phyloP scores from a whole-genome alignment of 1,140 invertebrate species.

The Tribolium madens region DNA sequence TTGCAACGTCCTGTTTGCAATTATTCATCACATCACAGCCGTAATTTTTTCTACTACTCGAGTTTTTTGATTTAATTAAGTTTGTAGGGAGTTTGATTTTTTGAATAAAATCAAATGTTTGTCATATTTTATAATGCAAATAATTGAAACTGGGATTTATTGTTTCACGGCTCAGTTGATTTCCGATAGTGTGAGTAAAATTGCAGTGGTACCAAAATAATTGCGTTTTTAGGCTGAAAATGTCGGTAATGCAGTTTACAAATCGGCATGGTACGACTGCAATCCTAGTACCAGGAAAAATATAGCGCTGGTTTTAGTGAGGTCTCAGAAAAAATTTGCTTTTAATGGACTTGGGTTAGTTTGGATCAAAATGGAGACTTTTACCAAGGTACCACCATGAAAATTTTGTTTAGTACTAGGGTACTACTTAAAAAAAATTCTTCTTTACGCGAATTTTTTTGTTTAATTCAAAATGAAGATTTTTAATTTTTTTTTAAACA shows the following conservation, averaged over 20 bases:
- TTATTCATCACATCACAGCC: constrained; percentile 1
- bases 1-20: constrained; percentile 1
- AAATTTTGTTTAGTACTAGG: too few relatives aligned
- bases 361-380: constrained; percentile 26
- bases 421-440: too few relatives aligned
- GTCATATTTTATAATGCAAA: constrained; percentile 13
- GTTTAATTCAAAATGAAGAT: too few relatives aligned
- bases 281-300: neutral
- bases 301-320: neutral
- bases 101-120: constrained; percentile 21
- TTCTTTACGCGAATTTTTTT: too few relatives aligned
- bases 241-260: neutral
- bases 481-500: too few relatives aligned
- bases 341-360: constrained; percentile 1
- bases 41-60: neutral
- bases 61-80: neutral
- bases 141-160: constrained; percentile 6
- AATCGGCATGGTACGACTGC: neutral
- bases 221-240: neutral
- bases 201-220: neutral
- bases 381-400: neutral
- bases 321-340: neutral
- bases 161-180: neutral
- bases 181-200: neutral
- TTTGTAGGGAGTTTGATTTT: neutral